Evolutionary conservation across 2,888 invertebrate genomes (phyloP), one percentile per base, ranked within the genome.

Genomic region (Brassicogethes aeneus): DNA sequence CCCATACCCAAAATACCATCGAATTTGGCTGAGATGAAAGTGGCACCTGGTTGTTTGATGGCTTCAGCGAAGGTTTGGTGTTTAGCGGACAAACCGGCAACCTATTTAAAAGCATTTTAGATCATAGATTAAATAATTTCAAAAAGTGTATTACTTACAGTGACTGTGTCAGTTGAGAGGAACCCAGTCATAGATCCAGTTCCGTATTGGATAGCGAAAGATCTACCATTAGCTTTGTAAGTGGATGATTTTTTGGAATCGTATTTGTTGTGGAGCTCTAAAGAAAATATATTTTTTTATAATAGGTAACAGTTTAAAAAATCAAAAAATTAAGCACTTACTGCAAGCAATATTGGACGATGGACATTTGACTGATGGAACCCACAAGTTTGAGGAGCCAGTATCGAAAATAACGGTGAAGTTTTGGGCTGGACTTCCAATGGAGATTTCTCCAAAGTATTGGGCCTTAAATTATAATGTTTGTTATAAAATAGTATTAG

Each of bases 181-280:
- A 89, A 97, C 38, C 99, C 99, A 42, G 91, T 89, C 51, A 99
- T 78, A 65, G 91, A 91, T 50, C 99, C 99, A 44, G 93, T 87
- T 43, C 97, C 99, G 71, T 99, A 99, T 53, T 80, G 85, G 60
- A 99, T 97, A 39, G 79, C 81, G 69, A 99, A 95, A 46, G 79
- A 72, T 1, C 95, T 94, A 49, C 94, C 97, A 72, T 99, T 96
- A 54, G 76, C 72, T 54, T 72, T 70, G 71, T 94, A 99, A 0
- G 88, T 78, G 10, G 72, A 72, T 0, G 97, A 97, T 63, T 83
- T 83, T 40, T 62, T 73, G 57, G 88, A 85, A 74, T 99, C 87
- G 68, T 99, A 99, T 70, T 95, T 97, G 68, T 91, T 86, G 71
- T 99, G 99, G 10, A 93, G 68, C 68, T 88, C 93, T 94, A 66